A percentile compares a stretch with the other conserved stretches of the same genome.
Evolutionary conservation across 1,140 invertebrate genomes (phyloP).

Genomic region (Drosophila kikkawai): DNA sequence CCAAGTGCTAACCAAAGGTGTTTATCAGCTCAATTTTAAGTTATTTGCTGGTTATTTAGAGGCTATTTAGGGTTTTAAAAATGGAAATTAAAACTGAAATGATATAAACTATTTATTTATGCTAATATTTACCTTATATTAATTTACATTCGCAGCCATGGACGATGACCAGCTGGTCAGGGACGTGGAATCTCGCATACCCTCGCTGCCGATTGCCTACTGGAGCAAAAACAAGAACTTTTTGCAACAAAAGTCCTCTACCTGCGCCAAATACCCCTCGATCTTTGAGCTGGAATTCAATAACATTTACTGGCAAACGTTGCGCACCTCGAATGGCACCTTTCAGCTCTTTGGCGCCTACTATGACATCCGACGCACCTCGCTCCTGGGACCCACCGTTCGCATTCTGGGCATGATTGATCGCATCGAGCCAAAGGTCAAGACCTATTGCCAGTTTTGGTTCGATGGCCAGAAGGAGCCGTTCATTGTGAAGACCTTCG

Average conservation of each 20-base stretch:
- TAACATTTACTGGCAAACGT: constrained; percentile 95
- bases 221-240: constrained; percentile 92
- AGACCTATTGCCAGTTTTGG: constrained; percentile 95
- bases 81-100: not conserved
- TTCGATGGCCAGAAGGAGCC: constrained; percentile 93
- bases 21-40: not conserved
- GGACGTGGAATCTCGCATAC: constrained; percentile 91
- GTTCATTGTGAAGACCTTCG: constrained; percentile 91
- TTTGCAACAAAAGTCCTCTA: constrained; percentile 89
- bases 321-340: constrained; percentile 92
- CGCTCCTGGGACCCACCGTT: constrained; percentile 91
- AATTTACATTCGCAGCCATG: constrained; percentile 59
- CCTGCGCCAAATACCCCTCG: constrained; percentile 92
- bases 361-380: constrained; percentile 92
- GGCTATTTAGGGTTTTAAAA: not conserved
- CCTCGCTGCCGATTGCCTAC: constrained; percentile 93
- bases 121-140: too few species aligned
- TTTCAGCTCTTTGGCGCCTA: constrained; percentile 96
- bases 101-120: too few species aligned
- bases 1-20: not conserved
- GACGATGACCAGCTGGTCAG: constrained; percentile 91
- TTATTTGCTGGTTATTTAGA: not conserved
- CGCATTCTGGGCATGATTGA: constrained; percentile 96
- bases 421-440: constrained; percentile 92
- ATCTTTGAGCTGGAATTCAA: constrained; percentile 96